Evolutionary conservation across 2,113 vertebrate genomes (phyloP), one percentile per base, ranked within the genome.

Genomic region (Nettapus auritus): DNA sequence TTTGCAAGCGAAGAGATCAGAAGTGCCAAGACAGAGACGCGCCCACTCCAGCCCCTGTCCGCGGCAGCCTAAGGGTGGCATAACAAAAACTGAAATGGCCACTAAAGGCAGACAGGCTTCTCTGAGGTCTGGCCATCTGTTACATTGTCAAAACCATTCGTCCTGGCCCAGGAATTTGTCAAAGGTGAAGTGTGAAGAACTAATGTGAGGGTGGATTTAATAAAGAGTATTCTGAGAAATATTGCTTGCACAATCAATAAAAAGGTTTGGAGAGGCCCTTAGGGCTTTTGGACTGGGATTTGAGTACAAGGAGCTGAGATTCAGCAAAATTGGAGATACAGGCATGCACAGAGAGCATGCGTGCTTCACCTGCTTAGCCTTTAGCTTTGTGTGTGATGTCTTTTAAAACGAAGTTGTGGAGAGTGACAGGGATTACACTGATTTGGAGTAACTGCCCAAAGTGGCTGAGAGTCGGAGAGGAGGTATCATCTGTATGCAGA

Each of bases 171-270:
- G 52, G 60, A 75, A 50, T 23, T 0, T 86, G 68, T 88, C 85
- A 78, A 50, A 89, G 87, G 76, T 31, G 34, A 94, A 89, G 8
- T 2, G 31, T 20, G 60, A 64, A 86, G 92, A 80, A 86, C 63
- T 86, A 62, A 83, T 18, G 36, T 13, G 42, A 84, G 56, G 82
- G 40, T 59, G 78, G 85, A 85, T 88, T 93, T 91, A 88, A 90
- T 93, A 78, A 60, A 89, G 56, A 63, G 33, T 50, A 26, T 71
- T 67, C 59, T 59, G 89, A 86, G 76, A 93, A 81, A 25, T 42
- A 71, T 28, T 86, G 34, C 70, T 86, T 64, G 52, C 29, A 36
- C 59, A 88, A 62, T 57, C 62, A 73, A 62, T 82, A 90, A 66
- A 82, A 82, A 70, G 78, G 36, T 82, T 77, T 74, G 60, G 33